Evolutionary conservation across 2,797 vertebrate genomes (phyloP).

Genomic region (Pseudotriccus pelzelni): DNA sequence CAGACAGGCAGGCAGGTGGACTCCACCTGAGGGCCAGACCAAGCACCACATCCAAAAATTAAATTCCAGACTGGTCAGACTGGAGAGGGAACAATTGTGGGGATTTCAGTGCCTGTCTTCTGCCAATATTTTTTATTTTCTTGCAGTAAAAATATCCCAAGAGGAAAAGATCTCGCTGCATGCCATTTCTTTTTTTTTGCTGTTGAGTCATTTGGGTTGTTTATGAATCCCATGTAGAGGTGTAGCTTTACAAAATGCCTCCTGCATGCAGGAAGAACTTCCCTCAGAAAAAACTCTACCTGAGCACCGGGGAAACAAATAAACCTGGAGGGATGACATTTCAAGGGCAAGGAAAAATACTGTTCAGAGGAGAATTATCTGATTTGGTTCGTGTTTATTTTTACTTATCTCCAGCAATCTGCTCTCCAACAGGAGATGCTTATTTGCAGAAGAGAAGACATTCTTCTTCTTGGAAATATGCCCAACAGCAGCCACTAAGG

Average conservation of each 20-base stretch:
- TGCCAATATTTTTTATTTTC: conserved; percentile 27
- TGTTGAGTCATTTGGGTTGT: conserved; percentile 47
- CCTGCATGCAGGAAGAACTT: conserved; percentile 8
- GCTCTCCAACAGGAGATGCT: conserved; percentile 45
- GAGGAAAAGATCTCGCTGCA: conserved; percentile 2
- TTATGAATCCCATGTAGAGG: conserved; percentile 10
- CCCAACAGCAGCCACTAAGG: neutral
- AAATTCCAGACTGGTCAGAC: neutral
- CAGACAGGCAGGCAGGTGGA: neutral
- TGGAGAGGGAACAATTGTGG: neutral
- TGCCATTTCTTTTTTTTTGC: neutral
- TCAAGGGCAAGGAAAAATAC: conserved; percentile 44
- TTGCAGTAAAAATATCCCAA: conserved; percentile 10
- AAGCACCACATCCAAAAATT: neutral
- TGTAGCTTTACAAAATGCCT: conserved; percentile 16
- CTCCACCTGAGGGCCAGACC: neutral
- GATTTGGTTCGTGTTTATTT: conserved; percentile 38
- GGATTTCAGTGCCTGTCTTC: conserved; percentile 6
- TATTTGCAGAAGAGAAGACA: conserved; percentile 25
- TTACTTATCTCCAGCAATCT: conserved; percentile 46
- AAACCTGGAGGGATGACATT: neutral
- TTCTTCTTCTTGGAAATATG: conserved; percentile 26
- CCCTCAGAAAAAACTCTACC: neutral
- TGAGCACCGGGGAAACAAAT: conserved; percentile 25
- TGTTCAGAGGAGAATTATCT: conserved; percentile 25